Percentiles rank a stretch among this genome's conserved stretches.
Conservation (phyloP, 2,797 vertebrate genomes). For the Heterohyrax brucei region DNA sequence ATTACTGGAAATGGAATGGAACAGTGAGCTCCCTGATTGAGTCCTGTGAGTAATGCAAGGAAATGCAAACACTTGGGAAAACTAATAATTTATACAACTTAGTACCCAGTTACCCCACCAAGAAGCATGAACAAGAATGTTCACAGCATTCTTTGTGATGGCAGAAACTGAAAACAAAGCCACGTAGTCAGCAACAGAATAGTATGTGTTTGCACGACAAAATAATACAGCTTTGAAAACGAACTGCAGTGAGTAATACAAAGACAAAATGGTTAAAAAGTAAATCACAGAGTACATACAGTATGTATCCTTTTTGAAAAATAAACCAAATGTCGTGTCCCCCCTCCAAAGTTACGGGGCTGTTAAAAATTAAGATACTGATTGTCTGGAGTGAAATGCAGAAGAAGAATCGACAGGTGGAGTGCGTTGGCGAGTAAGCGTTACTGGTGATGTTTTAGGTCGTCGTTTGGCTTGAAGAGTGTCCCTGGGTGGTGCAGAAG, state of each 20-base stretch:
- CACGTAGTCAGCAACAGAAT: background rate
- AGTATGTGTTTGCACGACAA: background rate
- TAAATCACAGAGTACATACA: background rate
- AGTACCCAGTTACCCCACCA: background rate
- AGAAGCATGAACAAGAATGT: background rate
- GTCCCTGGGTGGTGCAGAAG: no score
- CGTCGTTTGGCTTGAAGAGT: no score
- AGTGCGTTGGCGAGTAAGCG: background rate
- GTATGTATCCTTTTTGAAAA: background rate
- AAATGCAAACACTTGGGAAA: background rate
- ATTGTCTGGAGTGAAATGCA: background rate
- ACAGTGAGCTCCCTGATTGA: background rate
- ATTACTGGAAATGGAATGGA: background rate
- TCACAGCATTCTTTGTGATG: background rate
- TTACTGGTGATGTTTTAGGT: background rate
- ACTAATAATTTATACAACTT: background rate
- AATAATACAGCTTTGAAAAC: background rate
- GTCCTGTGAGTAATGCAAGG: background rate
- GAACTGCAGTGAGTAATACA: background rate
- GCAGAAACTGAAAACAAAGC: background rate
- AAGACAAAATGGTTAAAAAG: slow-evolving; percentile 44
- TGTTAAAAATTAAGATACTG: background rate
- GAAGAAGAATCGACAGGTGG: background rate
- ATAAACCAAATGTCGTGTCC: no score
- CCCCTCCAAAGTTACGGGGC: background rate